Conservation (phyloP, 2,797 vertebrate genomes). For the Megaceryle alcyon region DNA sequence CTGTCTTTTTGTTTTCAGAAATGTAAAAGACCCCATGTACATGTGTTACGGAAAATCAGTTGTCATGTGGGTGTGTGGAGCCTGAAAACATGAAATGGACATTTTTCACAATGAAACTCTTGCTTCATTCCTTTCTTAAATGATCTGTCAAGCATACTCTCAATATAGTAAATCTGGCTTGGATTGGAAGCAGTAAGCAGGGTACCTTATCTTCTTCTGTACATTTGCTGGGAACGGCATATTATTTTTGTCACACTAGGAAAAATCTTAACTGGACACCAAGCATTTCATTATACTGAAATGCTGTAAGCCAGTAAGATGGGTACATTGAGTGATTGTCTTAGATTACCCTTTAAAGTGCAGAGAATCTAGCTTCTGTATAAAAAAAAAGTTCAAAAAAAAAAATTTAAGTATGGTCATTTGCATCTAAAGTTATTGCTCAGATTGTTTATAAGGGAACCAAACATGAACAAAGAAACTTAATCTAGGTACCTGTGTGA, state of each 20-base stretch:
- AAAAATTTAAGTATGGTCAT: not conserved
- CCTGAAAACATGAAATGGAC: not conserved
- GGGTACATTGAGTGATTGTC: not conserved
- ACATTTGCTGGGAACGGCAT: not conserved
- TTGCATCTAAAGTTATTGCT: not conserved
- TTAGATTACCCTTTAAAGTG: not conserved
- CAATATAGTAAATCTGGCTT: not conserved
- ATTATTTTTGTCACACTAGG: not conserved
- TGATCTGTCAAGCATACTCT: not conserved
- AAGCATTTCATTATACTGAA: not conserved
- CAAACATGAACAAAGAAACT: not conserved
- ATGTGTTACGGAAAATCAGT: not conserved
- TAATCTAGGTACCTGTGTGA: not conserved
- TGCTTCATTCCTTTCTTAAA: not conserved
- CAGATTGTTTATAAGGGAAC: not conserved
- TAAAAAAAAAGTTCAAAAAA: not conserved
- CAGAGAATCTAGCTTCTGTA: not conserved
- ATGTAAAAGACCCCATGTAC: not conserved
- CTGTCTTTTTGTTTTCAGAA: not conserved
- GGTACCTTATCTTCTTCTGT: not conserved
- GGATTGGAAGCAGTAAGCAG: not conserved
- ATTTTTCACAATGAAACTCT: not conserved
- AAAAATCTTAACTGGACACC: not conserved
- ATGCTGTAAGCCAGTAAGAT: not conserved
- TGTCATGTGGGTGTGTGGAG: not conserved